phyloP scores from a whole-genome alignment of 2,888 invertebrate species.

The Eurytoma adleriae region DNA sequence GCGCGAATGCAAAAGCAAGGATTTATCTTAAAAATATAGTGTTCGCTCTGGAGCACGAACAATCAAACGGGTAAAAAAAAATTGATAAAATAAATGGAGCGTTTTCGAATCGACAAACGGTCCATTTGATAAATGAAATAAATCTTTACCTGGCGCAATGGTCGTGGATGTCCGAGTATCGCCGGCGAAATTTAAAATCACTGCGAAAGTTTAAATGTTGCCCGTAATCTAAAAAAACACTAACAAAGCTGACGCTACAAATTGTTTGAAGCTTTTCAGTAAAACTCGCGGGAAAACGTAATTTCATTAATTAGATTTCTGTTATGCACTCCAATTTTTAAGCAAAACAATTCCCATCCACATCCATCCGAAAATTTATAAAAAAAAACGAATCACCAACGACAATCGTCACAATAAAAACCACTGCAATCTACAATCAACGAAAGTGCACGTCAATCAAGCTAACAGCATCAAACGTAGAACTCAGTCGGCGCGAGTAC shows the following conservation, averaged over 20 bases:
- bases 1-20: neutral
- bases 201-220: too few species aligned
- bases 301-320: too few species aligned
- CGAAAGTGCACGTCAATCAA: too few species aligned
- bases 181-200: neutral
- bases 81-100: neutral
- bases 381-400: too few species aligned
- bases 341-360: too few species aligned
- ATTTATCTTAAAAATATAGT: neutral
- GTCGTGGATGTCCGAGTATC: neutral
- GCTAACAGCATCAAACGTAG: too few species aligned
- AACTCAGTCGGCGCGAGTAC: neutral
- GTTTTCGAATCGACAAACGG: neutral
- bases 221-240: too few species aligned
- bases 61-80: neutral
- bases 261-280: too few species aligned
- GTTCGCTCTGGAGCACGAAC: neutral
- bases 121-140: slow-evolving; percentile 20
- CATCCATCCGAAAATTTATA: too few species aligned
- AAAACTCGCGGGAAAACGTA: too few species aligned
- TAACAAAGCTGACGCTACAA: too few species aligned
- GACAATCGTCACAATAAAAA: neutral
- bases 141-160: neutral
- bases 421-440: neutral
- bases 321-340: too few species aligned